phyloP scores from a whole-genome alignment of 2,797 vertebrate species.

The Masticophis lateralis region DNA sequence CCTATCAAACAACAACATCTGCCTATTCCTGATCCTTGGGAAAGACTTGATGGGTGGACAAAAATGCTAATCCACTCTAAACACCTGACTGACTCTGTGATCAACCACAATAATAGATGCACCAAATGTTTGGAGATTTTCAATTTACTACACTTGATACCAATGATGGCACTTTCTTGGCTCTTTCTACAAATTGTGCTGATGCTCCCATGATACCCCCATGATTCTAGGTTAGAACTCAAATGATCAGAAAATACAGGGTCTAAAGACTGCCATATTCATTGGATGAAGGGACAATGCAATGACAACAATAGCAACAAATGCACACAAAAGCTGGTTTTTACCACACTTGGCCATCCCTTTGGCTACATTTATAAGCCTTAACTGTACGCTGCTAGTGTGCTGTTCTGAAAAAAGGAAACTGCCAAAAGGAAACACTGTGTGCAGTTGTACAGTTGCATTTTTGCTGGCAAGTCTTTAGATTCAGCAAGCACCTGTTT shows the following conservation, averaged over 20 bases:
- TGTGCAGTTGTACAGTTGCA: background rate
- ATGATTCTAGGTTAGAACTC: background rate
- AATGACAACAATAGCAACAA: background rate
- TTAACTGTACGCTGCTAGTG: background rate
- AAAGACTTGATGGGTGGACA: background rate
- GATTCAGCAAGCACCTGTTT: background rate
- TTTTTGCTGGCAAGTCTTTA: background rate
- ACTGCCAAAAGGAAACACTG: background rate
- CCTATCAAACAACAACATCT: background rate
- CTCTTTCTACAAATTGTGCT: background rate
- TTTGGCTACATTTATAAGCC: background rate
- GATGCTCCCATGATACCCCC: background rate
- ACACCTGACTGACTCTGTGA: background rate
- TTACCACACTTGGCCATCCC: background rate
- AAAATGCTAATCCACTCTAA: background rate
- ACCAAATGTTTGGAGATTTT: background rate
- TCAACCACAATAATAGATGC: background rate
- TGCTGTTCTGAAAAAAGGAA: background rate
- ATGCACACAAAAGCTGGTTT: background rate
- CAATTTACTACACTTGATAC: background rate
- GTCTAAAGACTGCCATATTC: background rate
- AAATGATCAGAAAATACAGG: background rate
- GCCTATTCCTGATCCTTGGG: background rate
- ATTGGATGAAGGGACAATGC: background rate
- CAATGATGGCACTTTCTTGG: background rate